Conservation (phyloP, 64 coral and sea anemone species). For the Catalaphyllia jardinei region DNA sequence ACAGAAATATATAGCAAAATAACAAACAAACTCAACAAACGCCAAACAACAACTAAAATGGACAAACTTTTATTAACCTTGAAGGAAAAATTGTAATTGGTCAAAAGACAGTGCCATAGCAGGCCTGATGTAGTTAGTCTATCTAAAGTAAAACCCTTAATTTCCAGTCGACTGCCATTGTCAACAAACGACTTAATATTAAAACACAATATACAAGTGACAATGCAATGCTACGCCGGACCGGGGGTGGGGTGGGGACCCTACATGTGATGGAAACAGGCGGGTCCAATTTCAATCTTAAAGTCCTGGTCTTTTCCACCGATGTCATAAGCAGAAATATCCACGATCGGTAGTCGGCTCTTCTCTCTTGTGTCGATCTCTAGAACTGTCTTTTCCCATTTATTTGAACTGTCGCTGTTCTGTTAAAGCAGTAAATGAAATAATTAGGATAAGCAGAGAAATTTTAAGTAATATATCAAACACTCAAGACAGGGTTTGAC, state of each 20-base stretch:
- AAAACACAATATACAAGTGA: constrained; percentile 43
- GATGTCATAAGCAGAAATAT: constrained; percentile 81
- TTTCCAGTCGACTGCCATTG: not conserved
- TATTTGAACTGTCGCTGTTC: not conserved
- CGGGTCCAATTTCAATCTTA: constrained; percentile 90
- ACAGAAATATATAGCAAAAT: constrained; percentile 5
- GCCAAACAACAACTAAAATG: not conserved
- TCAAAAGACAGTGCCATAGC: not conserved
- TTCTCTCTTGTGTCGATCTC: constrained; percentile 69
- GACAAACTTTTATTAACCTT: constrained; percentile 3
- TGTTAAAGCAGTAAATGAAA: constrained; percentile 5
- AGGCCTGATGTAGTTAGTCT: not conserved
- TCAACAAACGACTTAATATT: constrained; percentile 20
- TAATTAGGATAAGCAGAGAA: too few species aligned
- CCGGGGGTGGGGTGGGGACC: not conserved
- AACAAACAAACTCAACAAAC: not conserved
- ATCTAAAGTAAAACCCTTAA: not conserved
- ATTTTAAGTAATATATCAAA: too few species aligned
- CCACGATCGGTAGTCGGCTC: constrained; percentile 72
- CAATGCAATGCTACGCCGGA: not conserved
- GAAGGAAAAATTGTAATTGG: not conserved
- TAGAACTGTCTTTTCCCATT: constrained; percentile 83
- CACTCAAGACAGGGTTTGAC: too few species aligned
- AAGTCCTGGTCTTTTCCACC: constrained; percentile 56
- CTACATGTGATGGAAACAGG: constrained; percentile 60